These are phyloP conservation scores for Gymnobelideus leadbeateri DNA, from an alignment of 2,113 vertebrate species.

Conservation along the genomic window DNA sequence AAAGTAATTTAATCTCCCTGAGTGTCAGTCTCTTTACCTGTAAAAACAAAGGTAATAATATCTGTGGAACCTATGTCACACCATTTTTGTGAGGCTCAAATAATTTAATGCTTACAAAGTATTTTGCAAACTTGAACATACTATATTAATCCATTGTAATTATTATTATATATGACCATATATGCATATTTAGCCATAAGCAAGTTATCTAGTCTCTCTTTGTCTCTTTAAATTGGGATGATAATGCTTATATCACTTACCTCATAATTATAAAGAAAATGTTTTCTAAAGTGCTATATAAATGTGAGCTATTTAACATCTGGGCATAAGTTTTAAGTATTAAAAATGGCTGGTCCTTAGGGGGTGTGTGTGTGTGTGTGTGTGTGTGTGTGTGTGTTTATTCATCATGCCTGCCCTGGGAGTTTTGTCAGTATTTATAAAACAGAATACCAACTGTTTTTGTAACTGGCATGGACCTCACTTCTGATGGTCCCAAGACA, in stretches of 20 bases:
- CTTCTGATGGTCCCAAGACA: neutral
- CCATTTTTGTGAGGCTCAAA: neutral
- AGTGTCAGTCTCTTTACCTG: neutral
- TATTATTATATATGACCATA: neutral
- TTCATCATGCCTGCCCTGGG: slow-evolving; percentile 6
- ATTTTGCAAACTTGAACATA: neutral
- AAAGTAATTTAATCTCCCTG: neutral
- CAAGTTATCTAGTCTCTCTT: neutral
- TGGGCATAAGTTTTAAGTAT: neutral
- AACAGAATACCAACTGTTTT: neutral
- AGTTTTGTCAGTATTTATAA: slow-evolving; percentile 25
- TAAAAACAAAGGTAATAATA: neutral
- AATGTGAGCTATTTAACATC: neutral
- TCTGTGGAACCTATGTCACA: neutral
- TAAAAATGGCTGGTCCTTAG: neutral
- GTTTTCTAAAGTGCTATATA: neutral
- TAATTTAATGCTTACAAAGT: neutral
- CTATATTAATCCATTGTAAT: neutral
- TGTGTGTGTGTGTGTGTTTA: neutral
- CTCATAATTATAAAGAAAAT: neutral
- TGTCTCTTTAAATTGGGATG: neutral
- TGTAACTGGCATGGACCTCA: neutral
- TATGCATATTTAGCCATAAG: neutral
- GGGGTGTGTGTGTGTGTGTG: neutral
- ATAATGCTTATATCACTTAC: neutral